These are phyloP conservation scores for Microplitis demolitor DNA, from an alignment of 1,140 invertebrate species.

Conservation along the genomic window DNA sequence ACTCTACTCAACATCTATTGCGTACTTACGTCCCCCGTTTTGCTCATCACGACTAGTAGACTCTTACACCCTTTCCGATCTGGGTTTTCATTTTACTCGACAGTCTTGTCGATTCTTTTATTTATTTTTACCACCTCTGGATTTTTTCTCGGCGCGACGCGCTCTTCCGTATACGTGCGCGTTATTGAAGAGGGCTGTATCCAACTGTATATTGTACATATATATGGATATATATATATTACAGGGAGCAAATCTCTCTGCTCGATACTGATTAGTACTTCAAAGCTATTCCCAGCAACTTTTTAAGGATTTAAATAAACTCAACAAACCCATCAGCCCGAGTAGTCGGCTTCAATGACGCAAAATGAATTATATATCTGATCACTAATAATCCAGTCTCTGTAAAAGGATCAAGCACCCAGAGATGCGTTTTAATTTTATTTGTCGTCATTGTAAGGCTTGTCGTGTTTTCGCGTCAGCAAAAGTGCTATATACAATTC, in stretches of 20 bases:
- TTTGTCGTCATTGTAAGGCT: slow-evolving; percentile 16
- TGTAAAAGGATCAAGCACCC: not conserved
- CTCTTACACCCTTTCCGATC: slow-evolving; percentile 15
- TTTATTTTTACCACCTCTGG: not conserved
- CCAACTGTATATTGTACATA: not conserved
- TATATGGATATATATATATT: slow-evolving; percentile 25
- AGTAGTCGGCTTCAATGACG: slow-evolving; percentile 34
- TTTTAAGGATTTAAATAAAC: slow-evolving; percentile 36
- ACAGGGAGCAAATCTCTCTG: slow-evolving; percentile 30
- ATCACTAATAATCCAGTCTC: slow-evolving; percentile 38
- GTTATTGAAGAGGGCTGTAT: not conserved
- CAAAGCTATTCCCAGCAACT: slow-evolving; percentile 42
- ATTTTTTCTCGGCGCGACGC: not conserved
- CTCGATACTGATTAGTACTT: slow-evolving; percentile 60
- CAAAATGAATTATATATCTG: slow-evolving; percentile 7
- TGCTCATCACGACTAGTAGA: slow-evolving; percentile 6
- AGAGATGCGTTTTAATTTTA: not conserved
- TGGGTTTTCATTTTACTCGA: slow-evolving; percentile 22
- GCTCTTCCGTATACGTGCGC: not conserved
- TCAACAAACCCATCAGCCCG: slow-evolving; percentile 38
- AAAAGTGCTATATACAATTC: slow-evolving; percentile 40
- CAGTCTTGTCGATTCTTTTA: slow-evolving; percentile 3
- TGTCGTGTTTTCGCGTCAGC: slow-evolving; percentile 23
- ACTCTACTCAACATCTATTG: not conserved
- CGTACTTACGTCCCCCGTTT: slow-evolving; percentile 4